phyloP scores from a whole-genome alignment of 2,113 vertebrate species.

The Poecilia latipinna region DNA sequence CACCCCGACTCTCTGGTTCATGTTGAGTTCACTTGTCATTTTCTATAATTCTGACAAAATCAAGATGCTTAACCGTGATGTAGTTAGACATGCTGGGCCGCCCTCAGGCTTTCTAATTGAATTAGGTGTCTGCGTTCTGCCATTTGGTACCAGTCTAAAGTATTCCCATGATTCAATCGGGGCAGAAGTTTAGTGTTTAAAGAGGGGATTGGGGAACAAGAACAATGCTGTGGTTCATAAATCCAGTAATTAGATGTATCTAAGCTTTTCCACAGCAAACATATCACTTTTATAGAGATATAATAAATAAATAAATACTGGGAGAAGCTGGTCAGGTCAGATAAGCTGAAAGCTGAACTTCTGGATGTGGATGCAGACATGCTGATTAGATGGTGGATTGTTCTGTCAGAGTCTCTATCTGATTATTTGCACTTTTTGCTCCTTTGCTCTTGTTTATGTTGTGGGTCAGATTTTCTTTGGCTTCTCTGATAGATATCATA shows the following conservation, averaged over 20 bases:
- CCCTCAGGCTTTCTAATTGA: conserved; percentile 75
- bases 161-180: conserved; percentile 64
- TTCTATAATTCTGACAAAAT: conserved; percentile 93
- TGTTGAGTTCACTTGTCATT: conserved; percentile 97
- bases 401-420: too few species aligned
- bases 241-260: conserved; percentile 34
- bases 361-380: too few species aligned
- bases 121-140: conserved; percentile 74
- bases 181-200: conserved; percentile 60
- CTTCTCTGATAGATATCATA: too few species aligned
- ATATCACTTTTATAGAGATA: conserved; percentile 10
- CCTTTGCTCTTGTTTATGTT: too few species aligned
- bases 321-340: too few species aligned
- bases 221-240: conserved; percentile 31
- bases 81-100: conserved; percentile 79
- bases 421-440: too few species aligned
- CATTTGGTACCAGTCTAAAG: conserved; percentile 72
- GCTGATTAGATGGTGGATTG: too few species aligned
- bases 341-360: too few species aligned
- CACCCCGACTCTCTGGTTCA: conserved; percentile 91
- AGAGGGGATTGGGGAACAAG: conserved; percentile 35
- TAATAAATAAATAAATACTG: too few species aligned
- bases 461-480: too few species aligned
- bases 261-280: conserved; percentile 4
- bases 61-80: conserved; percentile 90